Evolutionary conservation across 2,113 vertebrate genomes (phyloP).

Genomic region (Notarius quadriscutis): DNA sequence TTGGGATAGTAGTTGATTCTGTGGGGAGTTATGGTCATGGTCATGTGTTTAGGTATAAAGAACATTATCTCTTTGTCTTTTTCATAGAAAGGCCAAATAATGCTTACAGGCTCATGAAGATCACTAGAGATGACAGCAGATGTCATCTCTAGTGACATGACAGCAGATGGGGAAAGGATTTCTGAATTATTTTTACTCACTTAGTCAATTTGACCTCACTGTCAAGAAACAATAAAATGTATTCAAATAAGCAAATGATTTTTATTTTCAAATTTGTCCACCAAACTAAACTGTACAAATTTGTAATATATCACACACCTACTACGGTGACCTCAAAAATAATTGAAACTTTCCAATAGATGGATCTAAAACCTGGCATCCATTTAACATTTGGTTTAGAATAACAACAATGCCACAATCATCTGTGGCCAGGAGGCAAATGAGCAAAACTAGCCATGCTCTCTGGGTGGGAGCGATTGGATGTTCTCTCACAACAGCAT

Average conservation of each 20-base stretch:
- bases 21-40: background rate
- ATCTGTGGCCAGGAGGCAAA: background rate
- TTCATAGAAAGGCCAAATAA: background rate
- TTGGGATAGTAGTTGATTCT: background rate
- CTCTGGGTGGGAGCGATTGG: background rate
- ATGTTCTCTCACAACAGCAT: background rate
- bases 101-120: background rate
- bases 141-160: too few species aligned
- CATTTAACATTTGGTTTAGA: background rate
- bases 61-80: background rate
- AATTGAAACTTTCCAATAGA: background rate
- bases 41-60: background rate
- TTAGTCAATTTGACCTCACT: background rate
- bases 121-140: background rate
- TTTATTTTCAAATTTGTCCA: background rate
- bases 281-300: background rate
- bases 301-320: background rate
- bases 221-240: background rate
- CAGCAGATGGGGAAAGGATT: background rate
- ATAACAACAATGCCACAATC: background rate
- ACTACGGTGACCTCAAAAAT: background rate
- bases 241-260: background rate
- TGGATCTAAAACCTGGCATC: background rate
- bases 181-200: background rate
- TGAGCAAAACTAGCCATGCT: background rate